phyloP scores from a whole-genome alignment of 92 coral and sea anemone genomes.

The Porites divaricata region DNA sequence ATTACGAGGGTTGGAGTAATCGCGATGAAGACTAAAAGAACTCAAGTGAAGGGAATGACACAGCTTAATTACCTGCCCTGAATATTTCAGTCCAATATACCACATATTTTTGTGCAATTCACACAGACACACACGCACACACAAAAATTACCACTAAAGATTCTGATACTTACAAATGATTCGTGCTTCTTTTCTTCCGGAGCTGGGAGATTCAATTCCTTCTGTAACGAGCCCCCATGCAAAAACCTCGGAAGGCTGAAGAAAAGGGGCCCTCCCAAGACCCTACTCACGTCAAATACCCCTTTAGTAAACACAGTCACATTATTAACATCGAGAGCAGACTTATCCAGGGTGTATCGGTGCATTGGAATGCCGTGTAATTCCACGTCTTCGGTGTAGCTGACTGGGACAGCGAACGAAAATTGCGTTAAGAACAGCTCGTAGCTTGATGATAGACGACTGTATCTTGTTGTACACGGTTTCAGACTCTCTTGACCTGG shows the following conservation, averaged over 20 bases:
- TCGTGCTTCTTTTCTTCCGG: conserved; percentile 66
- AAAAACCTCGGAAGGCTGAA: conserved; percentile 79
- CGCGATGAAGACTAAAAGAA: no score
- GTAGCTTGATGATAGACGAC: conserved; percentile 39
- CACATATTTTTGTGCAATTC: no score
- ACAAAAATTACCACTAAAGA: neutral
- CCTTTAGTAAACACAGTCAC: conserved; percentile 70
- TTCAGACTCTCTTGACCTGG: conserved; percentile 54
- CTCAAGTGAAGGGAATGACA: no score
- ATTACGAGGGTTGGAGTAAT: no score
- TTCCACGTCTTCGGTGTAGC: conserved; percentile 47
- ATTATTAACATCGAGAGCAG: conserved; percentile 56
- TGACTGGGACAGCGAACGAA: conserved; percentile 45
- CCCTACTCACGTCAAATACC: conserved; percentile 63
- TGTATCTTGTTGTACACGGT: conserved; percentile 66
- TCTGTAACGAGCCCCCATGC: conserved; percentile 56
- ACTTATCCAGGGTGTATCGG: conserved; percentile 54
- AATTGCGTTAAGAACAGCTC: conserved; percentile 65
- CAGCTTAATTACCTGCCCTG: no score
- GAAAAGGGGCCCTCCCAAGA: conserved; percentile 58
- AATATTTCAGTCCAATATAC: no score
- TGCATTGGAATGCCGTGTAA: conserved; percentile 66
- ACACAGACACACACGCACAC: no score
- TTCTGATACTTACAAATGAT: conserved; percentile 63
- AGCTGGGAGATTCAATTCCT: conserved; percentile 38